A percentile compares a stretch with the other conserved stretches of the same genome.
These are phyloP conservation scores for Propithecus coquereli DNA, from an alignment of 2,113 vertebrate genomes.

Conservation along the genomic window DNA sequence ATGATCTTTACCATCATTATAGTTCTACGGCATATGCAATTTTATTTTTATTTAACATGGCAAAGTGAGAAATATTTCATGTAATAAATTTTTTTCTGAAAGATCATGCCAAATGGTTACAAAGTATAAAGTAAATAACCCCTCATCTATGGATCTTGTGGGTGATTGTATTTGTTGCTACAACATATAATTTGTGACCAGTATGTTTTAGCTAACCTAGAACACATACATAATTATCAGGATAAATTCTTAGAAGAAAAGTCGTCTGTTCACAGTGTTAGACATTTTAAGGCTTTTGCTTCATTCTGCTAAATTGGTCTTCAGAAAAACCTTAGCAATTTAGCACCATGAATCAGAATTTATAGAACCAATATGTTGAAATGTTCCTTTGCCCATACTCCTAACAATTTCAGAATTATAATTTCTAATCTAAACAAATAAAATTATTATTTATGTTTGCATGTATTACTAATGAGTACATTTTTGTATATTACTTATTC, in stretches of 20 bases:
- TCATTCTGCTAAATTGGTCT: neutral
- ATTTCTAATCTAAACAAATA: neutral
- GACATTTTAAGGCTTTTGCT: neutral
- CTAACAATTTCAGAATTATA: neutral
- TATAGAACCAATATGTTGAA: too few relatives aligned
- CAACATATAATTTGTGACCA: neutral
- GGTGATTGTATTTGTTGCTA: neutral
- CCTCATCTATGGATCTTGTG: neutral
- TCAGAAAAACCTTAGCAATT: neutral
- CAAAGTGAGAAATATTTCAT: neutral
- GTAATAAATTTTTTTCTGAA: neutral
- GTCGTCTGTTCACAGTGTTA: neutral
- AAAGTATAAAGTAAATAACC: neutral
- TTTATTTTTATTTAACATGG: neutral
- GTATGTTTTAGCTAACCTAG: neutral
- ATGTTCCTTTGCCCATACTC: neutral
- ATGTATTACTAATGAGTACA: neutral
- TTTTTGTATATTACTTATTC: neutral
- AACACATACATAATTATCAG: neutral
- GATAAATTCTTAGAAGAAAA: slow-evolving; percentile 6
- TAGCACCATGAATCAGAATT: neutral
- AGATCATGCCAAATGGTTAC: neutral
- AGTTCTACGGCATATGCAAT: neutral
- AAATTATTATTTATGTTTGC: slow-evolving; percentile 17
- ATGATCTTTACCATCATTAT: neutral